Evolutionary conservation across 2,113 vertebrate species (phyloP), one percentile per base, ranked within the genome.

Genomic region (Calonectris borealis): DNA sequence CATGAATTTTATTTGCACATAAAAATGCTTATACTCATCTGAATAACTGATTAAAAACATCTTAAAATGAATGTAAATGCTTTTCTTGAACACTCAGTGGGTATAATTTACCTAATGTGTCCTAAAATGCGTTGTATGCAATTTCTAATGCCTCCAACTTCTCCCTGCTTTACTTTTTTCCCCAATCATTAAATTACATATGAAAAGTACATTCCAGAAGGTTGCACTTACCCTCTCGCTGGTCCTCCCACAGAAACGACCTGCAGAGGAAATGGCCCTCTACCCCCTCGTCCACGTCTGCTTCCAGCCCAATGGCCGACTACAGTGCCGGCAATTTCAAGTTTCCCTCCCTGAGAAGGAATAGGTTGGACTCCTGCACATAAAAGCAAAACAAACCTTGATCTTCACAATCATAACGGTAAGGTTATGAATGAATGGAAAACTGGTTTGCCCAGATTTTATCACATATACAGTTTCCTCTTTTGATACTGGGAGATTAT

Each of bases 271-370:
- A 99, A 99, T 25, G 98, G 97, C 80, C 99, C 99, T 88, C 99
- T 98, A 57, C 99, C 99, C 51, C 99, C 99, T 52, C 99, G 98
- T 83, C 98, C 98, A 90, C 98, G 98, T 88, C 99, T 98, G 92
- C 98, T 98, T 86, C 99, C 99, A 24, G 99, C 99, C 99, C 99
- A 99, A 21, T 99, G 99, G 93, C 99, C 99, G 38, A 99, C 99
- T 86, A 99, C 99, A 7, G 99, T 99, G 97, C 99, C 99, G 24
- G 99, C 99, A 69, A 99, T 99, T 98, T 99, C 99, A 96, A 99
- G 98, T 97, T 99, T 99, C 95, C 99, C 99, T 96, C 99, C 99
- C 97, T 99, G 99, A 96, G 98, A 98, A 95, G 99, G 98, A 94
- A 99, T 98, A 92, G 98, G 98, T 97, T 99, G 98, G 97, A 99